phyloP scores from a whole-genome alignment of 2,113 vertebrate species.

The Recurvirostra avosetta region DNA sequence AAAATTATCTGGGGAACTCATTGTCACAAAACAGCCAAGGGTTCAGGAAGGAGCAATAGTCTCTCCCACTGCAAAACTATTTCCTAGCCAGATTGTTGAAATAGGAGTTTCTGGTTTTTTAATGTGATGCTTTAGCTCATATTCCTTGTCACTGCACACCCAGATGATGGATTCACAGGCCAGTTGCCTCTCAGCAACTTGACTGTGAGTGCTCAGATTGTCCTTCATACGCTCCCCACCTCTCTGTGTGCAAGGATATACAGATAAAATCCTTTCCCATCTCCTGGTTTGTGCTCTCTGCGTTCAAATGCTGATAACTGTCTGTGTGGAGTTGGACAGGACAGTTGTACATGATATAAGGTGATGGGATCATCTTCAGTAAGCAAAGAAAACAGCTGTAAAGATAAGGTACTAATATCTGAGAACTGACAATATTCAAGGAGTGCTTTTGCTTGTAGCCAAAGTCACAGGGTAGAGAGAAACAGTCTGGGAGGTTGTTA shows the following conservation, averaged over 20 bases:
- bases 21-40: not conserved
- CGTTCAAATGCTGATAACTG: not conserved
- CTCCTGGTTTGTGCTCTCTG: not conserved
- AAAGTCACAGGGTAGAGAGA: constrained; percentile 66
- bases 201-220: not conserved
- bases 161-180: not conserved
- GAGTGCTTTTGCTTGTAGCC: constrained; percentile 43
- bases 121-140: not conserved
- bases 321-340: not conserved
- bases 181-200: not conserved
- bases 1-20: not conserved
- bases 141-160: not conserved
- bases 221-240: not conserved
- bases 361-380: not conserved
- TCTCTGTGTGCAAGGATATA: not conserved
- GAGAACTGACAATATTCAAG: constrained; percentile 6
- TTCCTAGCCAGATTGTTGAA: not conserved
- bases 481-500: constrained; percentile 88
- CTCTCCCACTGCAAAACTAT: not conserved
- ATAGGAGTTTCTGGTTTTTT: not conserved
- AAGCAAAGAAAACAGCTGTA: not conserved
- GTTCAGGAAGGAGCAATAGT: not conserved
- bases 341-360: not conserved
- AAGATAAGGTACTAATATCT: not conserved
- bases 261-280: not conserved